phyloP scores from a whole-genome alignment of 2,797 vertebrate genomes.

The Coracias cyanogaster region DNA sequence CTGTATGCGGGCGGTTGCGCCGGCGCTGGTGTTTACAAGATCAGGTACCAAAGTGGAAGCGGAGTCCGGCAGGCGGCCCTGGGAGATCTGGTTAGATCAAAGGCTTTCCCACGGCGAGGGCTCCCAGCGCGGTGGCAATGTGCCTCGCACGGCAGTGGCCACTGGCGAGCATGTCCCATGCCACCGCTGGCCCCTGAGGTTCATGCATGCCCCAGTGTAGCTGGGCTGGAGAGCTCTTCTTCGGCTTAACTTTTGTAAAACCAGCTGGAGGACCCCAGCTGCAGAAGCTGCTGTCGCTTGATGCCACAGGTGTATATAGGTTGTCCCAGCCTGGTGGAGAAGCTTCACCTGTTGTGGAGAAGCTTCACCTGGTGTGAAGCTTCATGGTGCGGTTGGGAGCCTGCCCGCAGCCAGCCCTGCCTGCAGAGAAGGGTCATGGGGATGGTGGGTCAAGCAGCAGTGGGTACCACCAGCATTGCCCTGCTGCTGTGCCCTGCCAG shows the following conservation, averaged over 20 bases:
- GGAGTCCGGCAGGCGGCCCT: not conserved
- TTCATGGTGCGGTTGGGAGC: not conserved
- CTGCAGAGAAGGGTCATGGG: accelerated
- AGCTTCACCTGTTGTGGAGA: not conserved
- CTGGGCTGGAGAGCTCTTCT: not conserved
- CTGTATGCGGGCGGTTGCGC: not conserved
- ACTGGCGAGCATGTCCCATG: not conserved
- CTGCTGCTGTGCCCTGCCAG: not conserved
- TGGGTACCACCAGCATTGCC: not conserved
- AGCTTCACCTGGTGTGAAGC: not conserved
- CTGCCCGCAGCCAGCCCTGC: not conserved
- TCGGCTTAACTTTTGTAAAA: accelerated
- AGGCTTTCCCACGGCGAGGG: conserved; percentile 27
- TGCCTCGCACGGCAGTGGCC: not conserved
- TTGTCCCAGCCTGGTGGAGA: not conserved
- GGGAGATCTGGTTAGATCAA: conserved; percentile 18
- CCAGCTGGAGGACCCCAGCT: not conserved
- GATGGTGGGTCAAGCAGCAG: accelerated
- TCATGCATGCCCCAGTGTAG: accelerated
- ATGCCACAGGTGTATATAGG: accelerated
- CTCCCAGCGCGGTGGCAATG: not conserved
- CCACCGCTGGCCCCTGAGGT: accelerated
- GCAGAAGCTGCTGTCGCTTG: accelerated
- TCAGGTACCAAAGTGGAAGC: not conserved
- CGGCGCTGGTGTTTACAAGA: not conserved